A percentile compares a stretch with the other conserved stretches of the same genome.
Evolutionary conservation across 2,113 vertebrate species (phyloP).

Genomic region (Jaculus jaculus): DNA sequence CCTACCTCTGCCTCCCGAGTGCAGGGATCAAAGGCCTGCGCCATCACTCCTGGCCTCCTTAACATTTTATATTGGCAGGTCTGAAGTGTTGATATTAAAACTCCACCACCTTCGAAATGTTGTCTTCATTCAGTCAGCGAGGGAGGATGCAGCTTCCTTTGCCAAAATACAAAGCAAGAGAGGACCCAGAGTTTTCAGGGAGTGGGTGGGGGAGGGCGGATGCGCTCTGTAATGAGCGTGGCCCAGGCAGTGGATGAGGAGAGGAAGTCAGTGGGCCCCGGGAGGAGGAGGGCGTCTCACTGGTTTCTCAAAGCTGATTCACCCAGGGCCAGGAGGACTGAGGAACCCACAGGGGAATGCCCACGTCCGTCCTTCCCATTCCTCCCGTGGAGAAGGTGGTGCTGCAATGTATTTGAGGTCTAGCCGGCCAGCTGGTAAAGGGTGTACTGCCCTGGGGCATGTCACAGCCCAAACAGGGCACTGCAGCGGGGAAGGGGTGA

Average conservation of each 20-base stretch:
- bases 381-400: not conserved
- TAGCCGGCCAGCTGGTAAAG: not conserved
- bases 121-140: not conserved
- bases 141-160: slow-evolving; percentile 4
- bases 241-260: not conserved
- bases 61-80: not conserved
- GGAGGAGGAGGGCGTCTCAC: not conserved
- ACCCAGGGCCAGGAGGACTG: not conserved
- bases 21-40: no score
- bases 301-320: slow-evolving; percentile 40
- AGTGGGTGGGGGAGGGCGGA: not conserved
- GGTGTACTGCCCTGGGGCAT: not conserved
- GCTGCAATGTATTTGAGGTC: not conserved
- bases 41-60: no score
- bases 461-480: not conserved
- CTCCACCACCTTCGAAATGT: not conserved
- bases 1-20: no score
- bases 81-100: slow-evolving; percentile 17
- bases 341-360: slow-evolving; percentile 9
- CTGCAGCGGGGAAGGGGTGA: not conserved
- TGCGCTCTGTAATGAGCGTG: not conserved
- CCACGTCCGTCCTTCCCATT: not conserved
- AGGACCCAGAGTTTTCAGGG: not conserved
- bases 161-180: slow-evolving; percentile 32
- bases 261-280: not conserved